These are phyloP conservation scores for Apotomis capreana DNA, from an alignment of 2,888 invertebrate genomes.

Conservation along the genomic window DNA sequence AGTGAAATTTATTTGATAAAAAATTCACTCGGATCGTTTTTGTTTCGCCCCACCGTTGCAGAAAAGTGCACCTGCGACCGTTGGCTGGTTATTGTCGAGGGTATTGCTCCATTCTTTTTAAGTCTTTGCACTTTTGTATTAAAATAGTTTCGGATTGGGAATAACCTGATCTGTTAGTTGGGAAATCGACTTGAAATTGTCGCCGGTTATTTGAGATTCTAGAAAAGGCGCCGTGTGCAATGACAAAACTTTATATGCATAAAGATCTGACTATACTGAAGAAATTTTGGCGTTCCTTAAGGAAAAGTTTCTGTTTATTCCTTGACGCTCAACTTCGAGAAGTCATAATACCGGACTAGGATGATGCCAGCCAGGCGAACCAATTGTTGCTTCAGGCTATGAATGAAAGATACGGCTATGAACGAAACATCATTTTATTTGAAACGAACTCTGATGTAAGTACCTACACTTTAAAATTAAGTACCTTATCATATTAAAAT, in stretches of 20 bases:
- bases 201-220: neutral
- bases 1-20: constrained; percentile 66
- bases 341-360: constrained; percentile 33
- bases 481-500: too few species aligned
- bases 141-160: constrained; percentile 29
- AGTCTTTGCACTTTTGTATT: constrained; percentile 28
- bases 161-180: constrained; percentile 12
- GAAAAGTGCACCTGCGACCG: constrained; percentile 47
- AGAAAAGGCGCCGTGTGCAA: neutral
- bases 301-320: too few species aligned
- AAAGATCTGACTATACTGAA: too few species aligned
- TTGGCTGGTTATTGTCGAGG: constrained; percentile 38
- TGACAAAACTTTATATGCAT: too few species aligned
- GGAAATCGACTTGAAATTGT: constrained; percentile 19
- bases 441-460: too few species aligned
- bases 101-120: constrained; percentile 36
- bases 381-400: too few species aligned
- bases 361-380: too few species aligned
- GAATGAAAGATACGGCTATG: too few species aligned
- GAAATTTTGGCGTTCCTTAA: too few species aligned
- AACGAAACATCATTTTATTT: too few species aligned
- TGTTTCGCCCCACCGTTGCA: constrained; percentile 52
- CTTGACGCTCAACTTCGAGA: neutral
- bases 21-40: constrained; percentile 63
- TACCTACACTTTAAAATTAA: too few species aligned